A percentile compares a stretch with the other conserved stretches of the same genome.
Conservation (phyloP, 30 jellyfish, hydroid and myxozoan genomes). For the Rhopilema esculentum region DNA sequence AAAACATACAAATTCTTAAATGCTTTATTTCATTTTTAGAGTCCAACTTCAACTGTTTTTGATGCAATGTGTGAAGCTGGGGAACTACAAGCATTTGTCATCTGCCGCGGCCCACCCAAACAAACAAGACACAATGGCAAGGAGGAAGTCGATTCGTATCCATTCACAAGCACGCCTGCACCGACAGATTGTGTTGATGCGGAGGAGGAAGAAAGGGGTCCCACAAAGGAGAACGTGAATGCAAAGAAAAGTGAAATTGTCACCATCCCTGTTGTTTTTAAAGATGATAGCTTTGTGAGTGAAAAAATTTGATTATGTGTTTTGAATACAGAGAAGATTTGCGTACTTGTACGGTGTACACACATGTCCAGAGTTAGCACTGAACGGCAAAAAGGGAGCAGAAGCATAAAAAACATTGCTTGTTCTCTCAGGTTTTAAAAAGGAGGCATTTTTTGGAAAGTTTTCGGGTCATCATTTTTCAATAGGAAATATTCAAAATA, state of each 20-base stretch:
- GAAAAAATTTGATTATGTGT: not conserved
- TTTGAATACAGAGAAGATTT: too few species aligned
- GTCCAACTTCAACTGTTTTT: slow-evolving; percentile 16
- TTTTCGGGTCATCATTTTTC: too few species aligned
- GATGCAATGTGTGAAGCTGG: slow-evolving; percentile 73
- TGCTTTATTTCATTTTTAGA: slow-evolving; percentile 7
- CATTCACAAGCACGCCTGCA: slow-evolving; percentile 67
- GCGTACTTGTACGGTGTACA: too few species aligned
- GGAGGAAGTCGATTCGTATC: slow-evolving; percentile 16
- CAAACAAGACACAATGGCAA: not conserved
- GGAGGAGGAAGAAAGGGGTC: slow-evolving; percentile 21
- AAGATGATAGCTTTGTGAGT: slow-evolving; percentile 44
- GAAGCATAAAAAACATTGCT: too few species aligned
- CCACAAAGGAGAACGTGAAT: not conserved
- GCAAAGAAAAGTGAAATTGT: not conserved
- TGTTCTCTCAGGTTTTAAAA: too few species aligned
- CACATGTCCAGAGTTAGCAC: too few species aligned
- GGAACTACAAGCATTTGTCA: slow-evolving; percentile 60
- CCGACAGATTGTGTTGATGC: slow-evolving; percentile 23
- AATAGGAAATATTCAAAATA: too few species aligned
- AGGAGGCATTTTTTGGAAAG: too few species aligned
- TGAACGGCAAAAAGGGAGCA: too few species aligned
- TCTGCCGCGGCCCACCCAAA: not conserved
- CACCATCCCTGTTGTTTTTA: slow-evolving; percentile 53
- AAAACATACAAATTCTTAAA: too few species aligned